Evolutionary conservation across 2,797 vertebrate genomes (phyloP), one percentile per base, ranked within the genome.

Genomic region (Scyliorhinus canicula): DNA sequence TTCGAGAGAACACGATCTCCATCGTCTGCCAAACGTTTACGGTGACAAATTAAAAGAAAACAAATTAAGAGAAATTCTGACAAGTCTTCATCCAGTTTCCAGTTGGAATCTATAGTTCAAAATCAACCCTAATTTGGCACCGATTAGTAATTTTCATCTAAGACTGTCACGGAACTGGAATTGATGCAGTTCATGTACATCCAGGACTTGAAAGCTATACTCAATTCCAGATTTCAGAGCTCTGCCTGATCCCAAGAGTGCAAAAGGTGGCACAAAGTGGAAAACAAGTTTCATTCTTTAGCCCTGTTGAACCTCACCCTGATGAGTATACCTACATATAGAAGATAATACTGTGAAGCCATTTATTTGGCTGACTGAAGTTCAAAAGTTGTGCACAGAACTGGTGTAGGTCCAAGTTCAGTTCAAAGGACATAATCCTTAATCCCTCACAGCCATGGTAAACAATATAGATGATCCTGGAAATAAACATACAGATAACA

Each of bases 371-470:
- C 93, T 11, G 14, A 94, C 12, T 74, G 47, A 94, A 94, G 47
- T 50, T 71, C 71, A 71, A 74, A 74, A 55, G 67, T 74, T 50
- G 67, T 55, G 69, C 93, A 94, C 47, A 55, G 67, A 55, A 74
- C 93, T 94, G 93, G 65, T 11, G 44, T 28, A 60, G 57, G 11
- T 14, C 57, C 57, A 60, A 60, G 57, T 60, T 60, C 57, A 60
- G 12, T 90, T 57, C 52, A 93, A 93, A 93, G 60, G 90, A 63
- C 90, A 93, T 65, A 93, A 93, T 93, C 90, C 90, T 60, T 93
- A 93, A 93, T 93, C 90, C 90, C 90, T 93, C 40, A 44, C 57
- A 67, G 91, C 91, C 14, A 12, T 60, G 88, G 91, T 67, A 44
- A 67, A 65, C 47, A 65, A 11, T 74, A 50, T 1, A 52, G 65